Base-by-base conservation (phyloP, 2,888 invertebrate genomes). In the Acronicta psi region DNA sequence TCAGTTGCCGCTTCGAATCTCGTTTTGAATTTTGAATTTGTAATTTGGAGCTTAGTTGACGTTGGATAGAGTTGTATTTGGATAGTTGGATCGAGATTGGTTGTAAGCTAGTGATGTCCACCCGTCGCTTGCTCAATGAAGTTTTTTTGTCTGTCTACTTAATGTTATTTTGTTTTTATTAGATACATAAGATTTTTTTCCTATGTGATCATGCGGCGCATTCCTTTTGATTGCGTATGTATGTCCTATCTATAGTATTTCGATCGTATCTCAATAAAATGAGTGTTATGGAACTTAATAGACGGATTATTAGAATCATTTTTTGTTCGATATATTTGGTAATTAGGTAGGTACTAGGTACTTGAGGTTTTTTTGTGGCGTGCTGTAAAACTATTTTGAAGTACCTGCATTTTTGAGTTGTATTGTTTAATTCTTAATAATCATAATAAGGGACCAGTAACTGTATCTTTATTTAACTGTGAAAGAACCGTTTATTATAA, bases 111-210 rank as follows among this genome's bases (percentile, higher is more conserved):
- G 54, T 60, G 71, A 59, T 83, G 82, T 84, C 84, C 77, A 81
- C 79, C 75, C 69, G 75, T 85, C 83, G 83, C 85, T 86, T 88
- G 81, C 85, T 91, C 91, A 90, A 89, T 91, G 91, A 90, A 90
- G 83, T 59, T 69, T 76, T 76, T 76, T 47, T 74, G 59, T 63
- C 80, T 82, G 85, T 87, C 92, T 91, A 91, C 91, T 92, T 92
- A 92, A 89, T 85, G 82, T 83, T 82, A 89, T 92, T 92, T 93
- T 92, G 91, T 92, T 92, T 88, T 91, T 91, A 89, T 93, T 92
- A 78, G 82, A 80, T 87, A 89, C 89, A 89, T 84, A 79, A 87
- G 85, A 88, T 88, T 87, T 87, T 89, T 87, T 89, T 85, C 57
- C 77, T 86, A 80, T 84, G 81, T 84, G 77, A 68, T 73, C 50